These are phyloP conservation scores for Sebastes itinus DNA, from an alignment of 2,797 vertebrate genomes.

Conservation along the genomic window DNA sequence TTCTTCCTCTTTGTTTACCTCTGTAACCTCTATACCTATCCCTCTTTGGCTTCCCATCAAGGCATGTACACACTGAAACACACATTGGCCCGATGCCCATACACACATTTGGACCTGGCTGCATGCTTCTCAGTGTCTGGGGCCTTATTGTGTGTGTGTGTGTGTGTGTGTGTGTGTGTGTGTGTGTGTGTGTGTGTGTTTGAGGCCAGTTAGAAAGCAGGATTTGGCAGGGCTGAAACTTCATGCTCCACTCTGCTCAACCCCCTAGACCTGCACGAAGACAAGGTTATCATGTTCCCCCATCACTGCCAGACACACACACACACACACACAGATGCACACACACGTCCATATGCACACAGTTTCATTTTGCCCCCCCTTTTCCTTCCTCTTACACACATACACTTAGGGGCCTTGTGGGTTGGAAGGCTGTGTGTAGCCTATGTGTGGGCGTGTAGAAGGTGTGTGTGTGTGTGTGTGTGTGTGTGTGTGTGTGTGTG, in stretches of 20 bases:
- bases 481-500: not conserved
- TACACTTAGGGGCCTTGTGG: slow-evolving; percentile 2
- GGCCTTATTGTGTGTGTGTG: slow-evolving; percentile 84
- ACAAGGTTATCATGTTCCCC: slow-evolving; percentile 92
- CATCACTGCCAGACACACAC: slow-evolving; percentile 82
- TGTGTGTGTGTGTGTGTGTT: slow-evolving; percentile 57
- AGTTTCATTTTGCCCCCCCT: not conserved
- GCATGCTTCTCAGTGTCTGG: slow-evolving; percentile 74
- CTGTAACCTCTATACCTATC: slow-evolving; percentile 60
- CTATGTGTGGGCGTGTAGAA: not conserved
- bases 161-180: slow-evolving; percentile 58
- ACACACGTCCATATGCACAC: slow-evolving; percentile 4
- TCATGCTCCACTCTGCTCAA: slow-evolving; percentile 79
- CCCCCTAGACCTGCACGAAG: slow-evolving; percentile 85
- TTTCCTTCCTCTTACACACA: not conserved
- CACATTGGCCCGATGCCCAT: slow-evolving; percentile 88
- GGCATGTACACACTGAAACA: slow-evolving; percentile 20
- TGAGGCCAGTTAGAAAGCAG: slow-evolving; percentile 88
- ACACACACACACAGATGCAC: slow-evolving; percentile 38
- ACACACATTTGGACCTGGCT: slow-evolving; percentile 86
- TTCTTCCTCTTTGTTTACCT: slow-evolving; percentile 51
- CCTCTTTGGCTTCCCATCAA: slow-evolving; percentile 48
- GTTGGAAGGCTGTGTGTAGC: not conserved
- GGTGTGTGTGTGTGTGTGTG: not conserved
- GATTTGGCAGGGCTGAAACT: slow-evolving; percentile 89